These are phyloP conservation scores for Polyploca ridens DNA, from an alignment of 2,888 invertebrate genomes.

Conservation along the genomic window DNA sequence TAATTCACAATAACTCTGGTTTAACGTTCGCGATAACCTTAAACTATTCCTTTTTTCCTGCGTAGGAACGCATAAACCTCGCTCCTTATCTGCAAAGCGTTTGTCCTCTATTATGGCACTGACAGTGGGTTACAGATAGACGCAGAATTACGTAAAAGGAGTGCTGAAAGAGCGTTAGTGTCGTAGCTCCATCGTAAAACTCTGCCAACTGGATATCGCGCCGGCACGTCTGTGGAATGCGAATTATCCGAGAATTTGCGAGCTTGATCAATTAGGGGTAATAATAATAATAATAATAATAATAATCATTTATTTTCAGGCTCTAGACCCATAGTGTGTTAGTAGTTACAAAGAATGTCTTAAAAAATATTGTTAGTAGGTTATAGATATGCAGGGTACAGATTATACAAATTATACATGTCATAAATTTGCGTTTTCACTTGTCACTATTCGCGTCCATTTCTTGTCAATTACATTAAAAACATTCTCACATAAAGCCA, in stretches of 20 bases:
- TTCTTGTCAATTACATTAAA: too few relatives aligned
- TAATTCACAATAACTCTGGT: neutral
- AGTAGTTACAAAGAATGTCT: too few relatives aligned
- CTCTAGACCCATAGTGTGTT: too few relatives aligned
- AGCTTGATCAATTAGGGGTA: slow-evolving; percentile 2
- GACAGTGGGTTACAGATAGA: slow-evolving; percentile 5
- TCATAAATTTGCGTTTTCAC: too few relatives aligned
- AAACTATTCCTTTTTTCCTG: neutral
- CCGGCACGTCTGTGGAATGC: neutral
- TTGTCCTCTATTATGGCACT: neutral
- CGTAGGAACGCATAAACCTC: neutral
- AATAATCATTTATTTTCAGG: too few relatives aligned
- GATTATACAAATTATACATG: too few relatives aligned
- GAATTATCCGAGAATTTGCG: slow-evolving; percentile 1
- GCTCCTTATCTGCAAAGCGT: slow-evolving; percentile 3
- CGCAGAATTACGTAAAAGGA: slow-evolving; percentile 5
- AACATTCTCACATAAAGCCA: too few relatives aligned
- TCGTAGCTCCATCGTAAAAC: slow-evolving; percentile 5
- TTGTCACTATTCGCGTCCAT: too few relatives aligned
- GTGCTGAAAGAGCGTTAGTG: slow-evolving; percentile 5
- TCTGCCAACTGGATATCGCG: neutral
- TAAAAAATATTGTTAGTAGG: too few relatives aligned
- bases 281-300: too few relatives aligned
- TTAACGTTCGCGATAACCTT: neutral
- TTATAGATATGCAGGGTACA: too few relatives aligned